Evolutionary conservation across 1,140 invertebrate genomes (phyloP).

Genomic region (Gonatopus flavifemur): DNA sequence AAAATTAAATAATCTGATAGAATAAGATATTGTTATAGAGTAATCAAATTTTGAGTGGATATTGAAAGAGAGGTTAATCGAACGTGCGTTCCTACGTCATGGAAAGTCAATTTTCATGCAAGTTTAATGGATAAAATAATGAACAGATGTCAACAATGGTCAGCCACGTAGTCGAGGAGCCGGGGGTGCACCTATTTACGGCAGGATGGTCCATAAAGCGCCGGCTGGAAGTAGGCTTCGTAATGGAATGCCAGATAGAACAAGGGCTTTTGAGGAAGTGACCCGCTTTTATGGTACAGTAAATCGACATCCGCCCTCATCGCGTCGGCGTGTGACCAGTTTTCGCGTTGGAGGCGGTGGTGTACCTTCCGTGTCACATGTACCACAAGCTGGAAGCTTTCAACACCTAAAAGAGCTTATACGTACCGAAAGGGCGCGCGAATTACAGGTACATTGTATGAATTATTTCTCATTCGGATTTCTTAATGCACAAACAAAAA

Average conservation of each 20-base stretch:
- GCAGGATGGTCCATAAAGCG: conserved; percentile 64
- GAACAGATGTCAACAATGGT: too few relatives aligned
- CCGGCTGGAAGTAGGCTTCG: conserved; percentile 52
- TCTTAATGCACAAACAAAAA: not conserved
- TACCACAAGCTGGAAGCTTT: conserved; percentile 66
- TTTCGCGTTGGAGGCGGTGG: conserved; percentile 41
- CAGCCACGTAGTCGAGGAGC: conserved; percentile 32
- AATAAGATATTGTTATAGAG: too few relatives aligned
- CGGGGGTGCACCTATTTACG: conserved; percentile 61
- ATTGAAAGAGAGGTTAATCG: too few relatives aligned
- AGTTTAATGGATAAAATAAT: too few relatives aligned
- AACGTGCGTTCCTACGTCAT: too few relatives aligned
- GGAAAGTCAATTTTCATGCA: too few relatives aligned
- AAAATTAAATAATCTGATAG: too few relatives aligned
- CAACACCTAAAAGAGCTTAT: conserved; percentile 66
- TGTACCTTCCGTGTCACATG: conserved; percentile 28
- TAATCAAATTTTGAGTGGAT: too few relatives aligned
- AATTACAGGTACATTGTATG: conserved; percentile 52
- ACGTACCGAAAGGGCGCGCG: conserved; percentile 66
- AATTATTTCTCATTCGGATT: not conserved
- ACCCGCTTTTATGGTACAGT: conserved; percentile 53
- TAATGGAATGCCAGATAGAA: conserved; percentile 43
- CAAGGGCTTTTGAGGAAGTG: conserved; percentile 56
- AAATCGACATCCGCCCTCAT: conserved; percentile 45
- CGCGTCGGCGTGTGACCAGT: conserved; percentile 32